Base-by-base conservation (phyloP, 1,140 invertebrate genomes). In the Halyomorpha halys region DNA sequence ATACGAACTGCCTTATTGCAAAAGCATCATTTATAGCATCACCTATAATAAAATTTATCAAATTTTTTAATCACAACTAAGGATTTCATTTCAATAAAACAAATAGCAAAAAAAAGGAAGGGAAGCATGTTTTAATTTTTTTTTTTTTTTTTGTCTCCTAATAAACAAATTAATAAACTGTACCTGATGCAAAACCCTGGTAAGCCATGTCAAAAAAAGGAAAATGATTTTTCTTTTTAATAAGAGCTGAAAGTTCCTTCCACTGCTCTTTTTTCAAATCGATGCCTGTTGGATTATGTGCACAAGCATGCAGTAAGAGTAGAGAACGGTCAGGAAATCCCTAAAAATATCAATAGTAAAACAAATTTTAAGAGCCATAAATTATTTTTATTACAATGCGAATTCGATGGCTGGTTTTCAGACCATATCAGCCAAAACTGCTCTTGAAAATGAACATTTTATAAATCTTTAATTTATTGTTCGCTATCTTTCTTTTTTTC, bases 131-230 rank as follows among this genome's bases (percentile, higher is more conserved):
- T 18, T 49, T 49, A 13, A 30, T 4, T 4, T 18, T 14, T 19
- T 3, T 5, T 47, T 47, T 47, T 47, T 47, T 13, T 3, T 47
- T 18, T 47, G 14, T 49, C 6, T 19, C 9, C 11, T 6, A 49
- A 18, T 11, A 39, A 39, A 13, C 1, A 39, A 39, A 59, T n/a
- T n/a, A n/a, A 59, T 23, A 76, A 81, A 80, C 88, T 53, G 87
- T 89, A 81, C 80, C 89, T 56, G 87, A 89, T 16, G 89, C 89
- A 80, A 97, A 97, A 16, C 96, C 96, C 81, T 99, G 97, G 80
- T 99, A 99, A 25, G 97, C 97, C 90, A 97, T 97, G 78, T 99
- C 97, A 76, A 99, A 97, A 79, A 91, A 99, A n/a, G 94, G 92
- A 73, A 92, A 96, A 3, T 98, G 76, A 62, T 95, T 87, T 67